Evolutionary conservation across 1,140 invertebrate species (phyloP).

Genomic region (Plutomurus gul): DNA sequence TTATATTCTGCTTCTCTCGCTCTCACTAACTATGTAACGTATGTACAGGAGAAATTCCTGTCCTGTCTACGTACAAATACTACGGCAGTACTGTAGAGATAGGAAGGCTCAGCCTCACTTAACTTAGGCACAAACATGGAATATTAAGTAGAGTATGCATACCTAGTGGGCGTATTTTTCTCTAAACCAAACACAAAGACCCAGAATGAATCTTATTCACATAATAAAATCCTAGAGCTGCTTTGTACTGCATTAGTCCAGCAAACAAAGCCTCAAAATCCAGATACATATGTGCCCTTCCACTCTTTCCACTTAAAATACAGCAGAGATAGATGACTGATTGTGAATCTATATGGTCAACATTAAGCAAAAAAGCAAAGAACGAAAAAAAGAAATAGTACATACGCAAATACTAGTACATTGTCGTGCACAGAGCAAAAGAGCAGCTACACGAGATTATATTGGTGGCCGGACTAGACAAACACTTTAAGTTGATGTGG

Average conservation of each 20-base stretch:
- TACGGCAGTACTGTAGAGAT: background rate
- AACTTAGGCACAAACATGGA: background rate
- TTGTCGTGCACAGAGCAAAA: background rate
- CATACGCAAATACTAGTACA: background rate
- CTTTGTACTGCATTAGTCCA: background rate
- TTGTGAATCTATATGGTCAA: no score
- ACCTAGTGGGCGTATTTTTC: slow-evolving; percentile 23
- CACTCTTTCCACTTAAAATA: no score
- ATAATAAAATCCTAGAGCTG: slow-evolving; percentile 6
- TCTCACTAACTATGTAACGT: background rate
- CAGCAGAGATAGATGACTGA: no score
- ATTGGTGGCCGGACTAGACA: no score
- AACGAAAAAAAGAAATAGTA: background rate
- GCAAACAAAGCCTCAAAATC: background rate
- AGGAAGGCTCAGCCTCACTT: background rate
- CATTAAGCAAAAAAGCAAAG: no score
- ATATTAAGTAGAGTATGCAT: slow-evolving; percentile 28
- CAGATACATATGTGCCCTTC: background rate
- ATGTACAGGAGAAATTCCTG: slow-evolving; percentile 1
- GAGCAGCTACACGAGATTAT: no score
- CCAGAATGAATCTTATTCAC: slow-evolving; percentile 21
- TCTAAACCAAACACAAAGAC: background rate
- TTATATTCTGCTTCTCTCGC: background rate
- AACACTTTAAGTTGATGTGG: slow-evolving; percentile 6
- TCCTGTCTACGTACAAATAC: background rate